Conservation (phyloP, 2,797 vertebrate genomes). For the Ciconia nigra region DNA sequence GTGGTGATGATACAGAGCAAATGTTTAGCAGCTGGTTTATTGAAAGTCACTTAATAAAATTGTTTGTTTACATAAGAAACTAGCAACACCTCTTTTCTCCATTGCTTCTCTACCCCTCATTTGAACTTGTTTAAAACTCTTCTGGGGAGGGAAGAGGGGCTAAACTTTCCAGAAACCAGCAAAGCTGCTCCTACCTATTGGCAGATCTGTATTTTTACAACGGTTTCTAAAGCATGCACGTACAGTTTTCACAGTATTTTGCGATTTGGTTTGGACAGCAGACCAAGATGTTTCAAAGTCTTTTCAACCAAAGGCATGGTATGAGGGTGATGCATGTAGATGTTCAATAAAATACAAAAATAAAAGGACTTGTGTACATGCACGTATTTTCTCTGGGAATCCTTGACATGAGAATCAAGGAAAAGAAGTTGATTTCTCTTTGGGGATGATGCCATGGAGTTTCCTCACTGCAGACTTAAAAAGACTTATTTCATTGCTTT, state of each 20-base stretch:
- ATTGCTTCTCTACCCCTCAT: neutral
- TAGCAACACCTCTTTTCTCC: neutral
- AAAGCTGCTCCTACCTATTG: neutral
- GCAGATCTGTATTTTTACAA: neutral
- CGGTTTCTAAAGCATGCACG: neutral
- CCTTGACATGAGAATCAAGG: neutral
- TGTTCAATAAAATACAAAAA: neutral
- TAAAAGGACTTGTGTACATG: neutral
- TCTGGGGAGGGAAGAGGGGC: neutral
- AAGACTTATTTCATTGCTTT: neutral
- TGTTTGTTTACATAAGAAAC: constrained; percentile 55
- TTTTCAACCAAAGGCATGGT: rapidly evolving
- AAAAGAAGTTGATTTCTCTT: neutral
- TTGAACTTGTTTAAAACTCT: constrained; percentile 56
- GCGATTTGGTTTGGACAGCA: neutral
- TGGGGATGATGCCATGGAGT: neutral
- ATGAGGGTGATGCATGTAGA: neutral
- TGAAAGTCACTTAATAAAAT: constrained; percentile 42
- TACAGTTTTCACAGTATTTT: neutral
- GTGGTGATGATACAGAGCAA: constrained; percentile 46
- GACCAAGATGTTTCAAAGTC: neutral
- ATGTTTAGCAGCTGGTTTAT: constrained; percentile 60
- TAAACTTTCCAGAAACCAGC: neutral
- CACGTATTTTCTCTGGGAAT: neutral
- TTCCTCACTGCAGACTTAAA: neutral